Conservation (phyloP, 1,140 invertebrate species). For the Myzus persicae region DNA sequence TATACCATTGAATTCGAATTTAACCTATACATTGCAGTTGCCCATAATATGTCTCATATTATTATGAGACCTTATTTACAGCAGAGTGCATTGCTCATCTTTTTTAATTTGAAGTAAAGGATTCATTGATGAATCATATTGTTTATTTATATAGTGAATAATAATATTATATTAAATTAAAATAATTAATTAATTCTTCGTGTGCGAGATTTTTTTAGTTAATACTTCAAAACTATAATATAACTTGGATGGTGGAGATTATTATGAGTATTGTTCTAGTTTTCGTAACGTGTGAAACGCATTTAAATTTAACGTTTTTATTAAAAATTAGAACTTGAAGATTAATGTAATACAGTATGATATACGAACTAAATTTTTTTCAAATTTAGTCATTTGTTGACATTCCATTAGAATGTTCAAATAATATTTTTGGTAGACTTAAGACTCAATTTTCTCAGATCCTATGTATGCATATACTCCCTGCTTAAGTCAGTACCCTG, state of each 20-base stretch:
- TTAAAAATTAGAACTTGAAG: background rate
- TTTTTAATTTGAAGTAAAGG: constrained; percentile 6
- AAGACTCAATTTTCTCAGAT: background rate
- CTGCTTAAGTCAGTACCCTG: constrained; percentile 6
- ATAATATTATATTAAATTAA: background rate
- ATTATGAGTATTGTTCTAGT: background rate
- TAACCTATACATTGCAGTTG: too few relatives aligned
- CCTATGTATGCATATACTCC: background rate
- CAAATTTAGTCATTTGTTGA: background rate
- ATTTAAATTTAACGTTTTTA: background rate
- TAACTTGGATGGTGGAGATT: background rate
- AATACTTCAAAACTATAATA: background rate
- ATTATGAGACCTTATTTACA: too few relatives aligned
- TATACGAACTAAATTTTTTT: background rate
- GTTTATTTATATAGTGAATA: background rate
- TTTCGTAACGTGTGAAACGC: background rate
- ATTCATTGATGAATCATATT: background rate
- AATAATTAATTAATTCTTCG: background rate
- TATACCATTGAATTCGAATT: too few relatives aligned
- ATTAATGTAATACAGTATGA: background rate
- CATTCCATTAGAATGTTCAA: background rate
- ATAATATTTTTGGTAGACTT: background rate
- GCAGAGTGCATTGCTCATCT: background rate
- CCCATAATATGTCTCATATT: too few relatives aligned
- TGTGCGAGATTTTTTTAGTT: background rate